A percentile compares a stretch with the other conserved stretches of the same genome.
These are phyloP conservation scores for Mugil cephalus DNA, from an alignment of 2,113 vertebrate species.

Conservation along the genomic window DNA sequence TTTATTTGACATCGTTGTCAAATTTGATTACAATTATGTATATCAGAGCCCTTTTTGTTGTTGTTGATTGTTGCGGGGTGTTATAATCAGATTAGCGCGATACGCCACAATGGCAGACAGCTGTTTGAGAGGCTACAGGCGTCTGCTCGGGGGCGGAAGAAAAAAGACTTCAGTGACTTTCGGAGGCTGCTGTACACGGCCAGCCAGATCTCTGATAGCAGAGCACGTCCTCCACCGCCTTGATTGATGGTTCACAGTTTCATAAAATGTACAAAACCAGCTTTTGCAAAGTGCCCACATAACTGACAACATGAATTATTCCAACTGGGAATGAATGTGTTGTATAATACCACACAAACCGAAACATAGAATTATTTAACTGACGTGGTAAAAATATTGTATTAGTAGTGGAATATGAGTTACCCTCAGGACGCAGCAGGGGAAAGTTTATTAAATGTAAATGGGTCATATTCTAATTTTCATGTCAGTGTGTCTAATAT, in stretches of 20 bases:
- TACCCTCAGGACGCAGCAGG: too few relatives aligned
- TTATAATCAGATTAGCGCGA: conserved; percentile 80
- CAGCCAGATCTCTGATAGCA: conserved; percentile 3
- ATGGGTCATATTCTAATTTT: too few relatives aligned
- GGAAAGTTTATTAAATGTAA: too few relatives aligned
- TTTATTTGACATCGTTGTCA: conserved; percentile 77
- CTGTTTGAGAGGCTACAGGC: conserved; percentile 78
- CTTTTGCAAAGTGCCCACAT: not conserved
- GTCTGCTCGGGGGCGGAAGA: conserved; percentile 56
- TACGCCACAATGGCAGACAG: conserved; percentile 73
- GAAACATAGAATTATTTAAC: too few relatives aligned
- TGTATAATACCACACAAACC: too few relatives aligned
- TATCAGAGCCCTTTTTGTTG: conserved; percentile 66
- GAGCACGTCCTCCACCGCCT: not conserved
- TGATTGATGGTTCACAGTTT: not conserved
- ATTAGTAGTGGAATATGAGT: too few relatives aligned
- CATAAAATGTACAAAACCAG: not conserved
- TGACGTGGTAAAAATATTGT: too few relatives aligned
- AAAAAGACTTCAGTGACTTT: conserved; percentile 44
- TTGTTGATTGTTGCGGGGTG: conserved; percentile 70
- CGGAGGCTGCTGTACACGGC: conserved; percentile 10
- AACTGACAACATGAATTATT: too few relatives aligned
- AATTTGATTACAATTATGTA: conserved; percentile 80
- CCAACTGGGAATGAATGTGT: too few relatives aligned
- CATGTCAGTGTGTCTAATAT: too few relatives aligned